These are phyloP conservation scores for Equus przewalskii DNA, from an alignment of 2,113 vertebrate species.

Conservation along the genomic window DNA sequence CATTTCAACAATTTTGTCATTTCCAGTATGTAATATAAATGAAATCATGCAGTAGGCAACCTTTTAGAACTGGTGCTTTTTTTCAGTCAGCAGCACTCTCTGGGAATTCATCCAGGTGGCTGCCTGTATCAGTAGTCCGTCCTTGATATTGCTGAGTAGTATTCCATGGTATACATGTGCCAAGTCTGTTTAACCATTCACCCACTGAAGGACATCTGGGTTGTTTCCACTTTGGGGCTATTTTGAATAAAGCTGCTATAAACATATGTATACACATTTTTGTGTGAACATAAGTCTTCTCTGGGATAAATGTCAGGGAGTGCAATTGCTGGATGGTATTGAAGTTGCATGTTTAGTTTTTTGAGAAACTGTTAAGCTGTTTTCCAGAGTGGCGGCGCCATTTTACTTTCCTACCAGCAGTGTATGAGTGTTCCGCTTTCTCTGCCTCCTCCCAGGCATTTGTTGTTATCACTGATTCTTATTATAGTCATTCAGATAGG, in stretches of 20 bases:
- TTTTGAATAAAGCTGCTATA: background rate
- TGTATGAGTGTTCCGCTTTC: background rate
- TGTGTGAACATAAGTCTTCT: background rate
- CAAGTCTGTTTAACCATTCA: background rate
- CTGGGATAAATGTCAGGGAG: background rate
- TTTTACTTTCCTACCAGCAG: background rate
- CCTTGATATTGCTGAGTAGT: background rate
- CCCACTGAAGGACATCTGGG: background rate
- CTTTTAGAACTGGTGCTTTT: background rate
- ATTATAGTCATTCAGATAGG: background rate
- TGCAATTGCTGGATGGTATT: background rate
- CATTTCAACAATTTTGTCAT: background rate
- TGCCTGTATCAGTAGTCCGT: background rate
- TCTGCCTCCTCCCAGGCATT: background rate
- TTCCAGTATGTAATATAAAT: background rate
- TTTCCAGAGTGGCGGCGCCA: background rate
- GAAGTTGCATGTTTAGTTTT: background rate
- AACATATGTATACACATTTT: background rate
- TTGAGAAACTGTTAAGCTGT: background rate
- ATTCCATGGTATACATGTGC: background rate
- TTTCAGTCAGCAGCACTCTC: background rate
- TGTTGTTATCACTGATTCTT: background rate
- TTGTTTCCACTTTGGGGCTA: background rate
- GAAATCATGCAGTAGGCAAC: background rate
- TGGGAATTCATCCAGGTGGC: too few relatives aligned